A percentile compares a stretch with the other conserved stretches of the same genome.
phyloP scores from a whole-genome alignment of 2,113 vertebrate species.

The Aptenodytes patagonicus region DNA sequence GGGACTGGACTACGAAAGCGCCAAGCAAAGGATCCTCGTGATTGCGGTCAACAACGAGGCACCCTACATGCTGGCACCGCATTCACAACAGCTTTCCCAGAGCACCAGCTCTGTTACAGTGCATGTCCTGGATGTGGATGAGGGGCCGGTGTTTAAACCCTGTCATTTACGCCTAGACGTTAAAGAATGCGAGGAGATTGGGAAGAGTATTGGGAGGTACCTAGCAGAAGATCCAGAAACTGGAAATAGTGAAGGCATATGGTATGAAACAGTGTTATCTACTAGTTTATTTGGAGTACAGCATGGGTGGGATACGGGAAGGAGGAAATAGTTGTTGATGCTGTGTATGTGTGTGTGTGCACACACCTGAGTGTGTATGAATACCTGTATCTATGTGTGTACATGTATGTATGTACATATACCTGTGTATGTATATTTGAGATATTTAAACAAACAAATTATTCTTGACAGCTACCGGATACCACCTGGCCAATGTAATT shows the following conservation, averaged over 20 bases:
- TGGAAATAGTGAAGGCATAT: conserved; percentile 78
- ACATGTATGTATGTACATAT: neutral
- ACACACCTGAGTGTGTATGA: neutral
- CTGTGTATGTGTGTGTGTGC: accelerated
- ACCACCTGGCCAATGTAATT: conserved; percentile 75
- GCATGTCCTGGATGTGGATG: conserved; percentile 74
- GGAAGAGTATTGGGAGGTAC: conserved; percentile 74
- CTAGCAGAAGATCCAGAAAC: conserved; percentile 84
- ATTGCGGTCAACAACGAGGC: conserved; percentile 80
- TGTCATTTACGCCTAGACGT: conserved; percentile 63
- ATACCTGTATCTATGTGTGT: neutral
- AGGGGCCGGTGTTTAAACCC: conserved; percentile 84
- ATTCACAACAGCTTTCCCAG: conserved; percentile 62
- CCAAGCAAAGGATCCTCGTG: conserved; percentile 67
- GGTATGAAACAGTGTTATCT: conserved; percentile 58
- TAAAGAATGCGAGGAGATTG: conserved; percentile 76
- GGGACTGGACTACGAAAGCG: conserved; percentile 82
- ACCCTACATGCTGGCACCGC: conserved; percentile 64
- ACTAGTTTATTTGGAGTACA: neutral
- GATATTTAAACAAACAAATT: neutral
- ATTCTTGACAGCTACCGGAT: conserved; percentile 80
- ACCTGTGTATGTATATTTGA: neutral
- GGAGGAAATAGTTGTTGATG: neutral
- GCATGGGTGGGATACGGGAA: neutral
- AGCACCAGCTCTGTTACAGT: conserved; percentile 74